Evolutionary conservation across 2,888 invertebrate species (phyloP), one percentile per base, ranked within the genome.

Genomic region (Scaptomyza caliginosa): DNA sequence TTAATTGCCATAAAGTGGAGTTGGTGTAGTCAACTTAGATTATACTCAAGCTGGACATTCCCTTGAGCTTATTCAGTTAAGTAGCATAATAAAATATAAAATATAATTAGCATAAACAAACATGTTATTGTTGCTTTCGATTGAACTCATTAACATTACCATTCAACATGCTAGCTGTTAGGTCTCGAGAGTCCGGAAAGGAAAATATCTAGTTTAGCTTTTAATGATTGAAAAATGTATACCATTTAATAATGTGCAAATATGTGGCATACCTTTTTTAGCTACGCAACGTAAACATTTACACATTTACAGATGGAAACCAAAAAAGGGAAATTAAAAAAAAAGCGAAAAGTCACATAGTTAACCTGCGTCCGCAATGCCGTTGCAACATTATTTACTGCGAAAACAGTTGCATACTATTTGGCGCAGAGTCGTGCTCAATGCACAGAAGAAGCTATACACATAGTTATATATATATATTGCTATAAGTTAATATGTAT

Each of bases 331-430:
- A 13, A 2, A 24, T 17, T 55, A 43, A 42, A 49, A n/a, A 8
- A 16, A 46, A 42, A 2, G 4, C 24, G 6, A 10, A 7, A n/a
- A 16, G 34, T 4, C 7, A 50, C 0, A 10, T 16, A 60, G 77
- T 67, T 59, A 76, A 67, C 72, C 75, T 76, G 76, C 54, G 63
- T 65, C 76, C 62, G 76, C 76, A 78, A 63, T 81, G 71, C 86
- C 65, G 84, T 81, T 86, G 87, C 68, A 81, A 84, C 81, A 86
- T 80, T 77, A 70, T 80, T 74, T 84, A 81, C 83, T 66, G 71
- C 84, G 77, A 72, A 66, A 56, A 72, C 59, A 84, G 68, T 74
- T 81, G 78, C 86, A 86, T 65, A 84, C 62, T 67, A 71, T 78
- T 76, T 76, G 79, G 68, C 67, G 85, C 68, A 81, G 43, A 68